phyloP scores from a whole-genome alignment of 1,140 invertebrate genomes.

The Penaeus japonicus region DNA sequence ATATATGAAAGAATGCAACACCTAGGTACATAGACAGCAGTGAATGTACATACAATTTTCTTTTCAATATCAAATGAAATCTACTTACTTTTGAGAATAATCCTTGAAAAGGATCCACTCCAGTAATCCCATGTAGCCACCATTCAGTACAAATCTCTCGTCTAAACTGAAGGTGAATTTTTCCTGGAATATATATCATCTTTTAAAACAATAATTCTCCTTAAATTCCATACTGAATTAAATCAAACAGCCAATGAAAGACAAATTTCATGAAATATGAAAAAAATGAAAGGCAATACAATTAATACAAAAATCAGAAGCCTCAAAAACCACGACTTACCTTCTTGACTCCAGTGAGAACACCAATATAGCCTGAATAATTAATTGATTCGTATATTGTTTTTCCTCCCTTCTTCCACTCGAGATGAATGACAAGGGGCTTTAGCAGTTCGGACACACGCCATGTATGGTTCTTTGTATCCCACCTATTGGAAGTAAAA shows the following conservation, averaged over 20 bases:
- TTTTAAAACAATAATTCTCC: too few species aligned
- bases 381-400: constrained; percentile 27
- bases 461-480: constrained; percentile 30
- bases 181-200: background rate
- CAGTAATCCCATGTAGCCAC: constrained; percentile 63
- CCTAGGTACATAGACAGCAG: too few species aligned
- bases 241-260: too few species aligned
- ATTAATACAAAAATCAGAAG: too few species aligned
- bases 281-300: too few species aligned
- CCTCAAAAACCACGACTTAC: background rate
- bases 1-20: too few species aligned
- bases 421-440: constrained; percentile 20
- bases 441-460: constrained; percentile 32
- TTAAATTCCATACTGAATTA: too few species aligned
- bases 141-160: constrained; percentile 37
- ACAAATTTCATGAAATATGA: too few species aligned
- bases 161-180: constrained; percentile 52
- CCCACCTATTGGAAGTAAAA: constrained; percentile 13
- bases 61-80: too few species aligned
- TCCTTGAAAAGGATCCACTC: constrained; percentile 65
- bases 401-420: constrained; percentile 18
- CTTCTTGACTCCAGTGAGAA: constrained; percentile 43
- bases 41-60: too few species aligned
- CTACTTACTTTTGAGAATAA: constrained; percentile 62
- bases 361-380: constrained; percentile 35